Conservation (phyloP, 2,113 vertebrate species). For the Leucoraja erinaceus region DNA sequence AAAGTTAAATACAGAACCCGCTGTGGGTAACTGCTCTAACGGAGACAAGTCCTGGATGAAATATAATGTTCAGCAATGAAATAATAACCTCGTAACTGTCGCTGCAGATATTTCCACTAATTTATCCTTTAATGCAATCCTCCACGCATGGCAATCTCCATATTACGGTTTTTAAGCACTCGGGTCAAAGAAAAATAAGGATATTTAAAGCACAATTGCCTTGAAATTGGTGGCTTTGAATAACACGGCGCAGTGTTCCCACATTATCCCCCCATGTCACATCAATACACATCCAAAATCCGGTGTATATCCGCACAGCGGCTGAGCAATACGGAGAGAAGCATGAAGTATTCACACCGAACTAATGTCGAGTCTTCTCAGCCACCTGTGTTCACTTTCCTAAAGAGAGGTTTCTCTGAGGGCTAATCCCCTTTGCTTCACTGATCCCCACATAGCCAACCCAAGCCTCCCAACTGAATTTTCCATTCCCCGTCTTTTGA, state of each 20-base stretch:
- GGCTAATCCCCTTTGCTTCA: not conserved
- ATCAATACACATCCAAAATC: not conserved
- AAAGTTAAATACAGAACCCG: not conserved
- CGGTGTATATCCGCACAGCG: no score
- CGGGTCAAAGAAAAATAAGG: not conserved
- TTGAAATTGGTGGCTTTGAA: not conserved
- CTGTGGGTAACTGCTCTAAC: not conserved
- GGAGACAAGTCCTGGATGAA: not conserved
- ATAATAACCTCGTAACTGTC: slow-evolving; percentile 4
- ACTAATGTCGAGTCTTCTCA: not conserved
- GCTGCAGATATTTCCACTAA: not conserved
- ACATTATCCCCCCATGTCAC: not conserved
- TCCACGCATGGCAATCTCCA: not conserved
- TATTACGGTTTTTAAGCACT: not conserved
- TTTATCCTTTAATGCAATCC: not conserved
- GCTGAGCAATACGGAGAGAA: not conserved
- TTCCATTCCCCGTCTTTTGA: not conserved
- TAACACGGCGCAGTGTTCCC: not conserved
- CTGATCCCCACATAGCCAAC: not conserved
- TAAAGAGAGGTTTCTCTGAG: not conserved
- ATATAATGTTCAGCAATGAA: not conserved
- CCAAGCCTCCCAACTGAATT: no score
- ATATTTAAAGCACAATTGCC: not conserved
- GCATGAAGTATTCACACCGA: not conserved
- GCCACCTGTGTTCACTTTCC: not conserved